These are phyloP conservation scores for Grammomys dolichurus DNA, from an alignment of 2,113 vertebrate genomes.

Conservation along the genomic window DNA sequence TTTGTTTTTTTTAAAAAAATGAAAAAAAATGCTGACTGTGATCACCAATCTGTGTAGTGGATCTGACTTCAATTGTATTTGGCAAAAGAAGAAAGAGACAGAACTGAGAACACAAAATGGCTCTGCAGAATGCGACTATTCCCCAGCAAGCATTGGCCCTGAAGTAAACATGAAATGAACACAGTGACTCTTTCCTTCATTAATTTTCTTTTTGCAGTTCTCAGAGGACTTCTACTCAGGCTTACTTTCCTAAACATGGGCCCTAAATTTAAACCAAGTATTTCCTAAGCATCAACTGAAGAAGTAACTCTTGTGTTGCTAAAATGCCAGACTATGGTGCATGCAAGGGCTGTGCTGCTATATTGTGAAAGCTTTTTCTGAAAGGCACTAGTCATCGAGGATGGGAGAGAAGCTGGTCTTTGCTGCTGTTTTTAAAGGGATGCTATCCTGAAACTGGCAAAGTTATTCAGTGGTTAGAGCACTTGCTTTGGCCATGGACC, in stretches of 20 bases:
- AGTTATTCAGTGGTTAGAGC: neutral
- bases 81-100: neutral
- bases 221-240: conserved; percentile 28
- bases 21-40: neutral
- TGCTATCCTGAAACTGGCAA: neutral
- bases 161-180: neutral
- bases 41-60: neutral
- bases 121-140: neutral
- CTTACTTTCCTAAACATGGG: conserved; percentile 51
- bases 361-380: neutral
- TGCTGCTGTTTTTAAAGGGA: conserved; percentile 51
- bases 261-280: conserved; percentile 44
- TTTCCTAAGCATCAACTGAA: conserved; percentile 64
- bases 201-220: neutral
- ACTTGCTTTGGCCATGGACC: neutral
- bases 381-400: neutral
- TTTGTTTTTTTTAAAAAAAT: conserved; percentile 10
- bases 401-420: conserved; percentile 17
- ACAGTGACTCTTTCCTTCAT: neutral
- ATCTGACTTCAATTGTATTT: conserved; percentile 42
- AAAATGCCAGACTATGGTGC: conserved; percentile 15
- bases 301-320: conserved; percentile 38
- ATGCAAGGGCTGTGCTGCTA: neutral
- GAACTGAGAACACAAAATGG: neutral
- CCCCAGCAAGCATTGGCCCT: neutral